Base-by-base conservation (phyloP, 2,797 vertebrate genomes). In the Eupleurogrammus muticus region DNA sequence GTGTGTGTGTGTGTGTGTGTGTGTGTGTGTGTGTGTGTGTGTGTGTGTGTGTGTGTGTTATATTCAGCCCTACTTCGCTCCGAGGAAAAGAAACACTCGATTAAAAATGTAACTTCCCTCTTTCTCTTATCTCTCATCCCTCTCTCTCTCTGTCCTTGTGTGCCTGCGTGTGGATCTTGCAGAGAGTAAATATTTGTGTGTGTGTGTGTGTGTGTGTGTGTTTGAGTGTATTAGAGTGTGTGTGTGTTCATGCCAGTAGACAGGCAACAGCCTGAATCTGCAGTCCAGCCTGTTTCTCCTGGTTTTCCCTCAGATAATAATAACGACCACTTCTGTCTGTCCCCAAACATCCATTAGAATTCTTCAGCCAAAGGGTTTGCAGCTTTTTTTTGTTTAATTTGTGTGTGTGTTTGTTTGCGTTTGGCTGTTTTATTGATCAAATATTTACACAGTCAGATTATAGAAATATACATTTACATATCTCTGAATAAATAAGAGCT, bases 11-110 rank as follows among this genome's bases (percentile, higher is more conserved):
- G 77, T 66, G 72, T 71, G 94, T 93, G 93, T 94, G 95, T 97
- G 94, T 96, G 95, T 85, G 84, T 96, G 51, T 77, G 63, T 63
- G 53, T 70, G 71, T 75, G 79, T 76, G 80, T 75, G 62, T 62
- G 75, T 53, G 46, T 52, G 58, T 65, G 78, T 47, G 70, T 70
- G 78, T 83, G 73, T 80, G 81, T 58, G n/a, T 95, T 95, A 86
- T 95, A 95, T 96, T 96, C 96, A 96, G 96, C 95, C 82, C 95
- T 95, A 95, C 77, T 95, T 95, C 96, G 95, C 96, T 96, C 94
- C 86, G 95, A 96, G 88, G 94, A 81, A 85, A 87, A 89, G 87
- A 84, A 96, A 88, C 95, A 95, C 95, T 94, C 92, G 92, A 96
- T 95, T 94, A 95, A 93, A 96, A 96, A 95, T 94, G 94, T 94